These are phyloP conservation scores for Heliconius cydno DNA, from an alignment of 2,888 invertebrate species.

Conservation along the genomic window DNA sequence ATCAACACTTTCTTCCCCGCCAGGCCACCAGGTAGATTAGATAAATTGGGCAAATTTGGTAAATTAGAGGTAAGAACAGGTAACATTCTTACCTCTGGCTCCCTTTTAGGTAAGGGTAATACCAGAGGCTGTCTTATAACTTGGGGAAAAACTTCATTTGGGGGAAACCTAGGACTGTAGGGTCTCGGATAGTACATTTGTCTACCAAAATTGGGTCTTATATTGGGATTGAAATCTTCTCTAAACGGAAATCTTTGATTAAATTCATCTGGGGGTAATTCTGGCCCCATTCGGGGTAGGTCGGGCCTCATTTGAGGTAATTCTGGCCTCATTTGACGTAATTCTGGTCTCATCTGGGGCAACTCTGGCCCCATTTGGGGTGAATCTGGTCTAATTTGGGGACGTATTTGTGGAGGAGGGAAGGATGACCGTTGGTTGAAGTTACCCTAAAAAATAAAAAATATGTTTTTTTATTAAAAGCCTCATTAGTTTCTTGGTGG, in stretches of 20 bases:
- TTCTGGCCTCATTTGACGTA: slow-evolving; percentile 38
- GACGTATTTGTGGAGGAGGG: slow-evolving; percentile 58
- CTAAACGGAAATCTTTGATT: slow-evolving; percentile 54
- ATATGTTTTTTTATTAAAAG: neutral
- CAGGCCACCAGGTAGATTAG: slow-evolving; percentile 66
- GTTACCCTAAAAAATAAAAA: slow-evolving; percentile 61
- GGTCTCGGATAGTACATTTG: slow-evolving; percentile 60
- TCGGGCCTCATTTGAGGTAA: slow-evolving; percentile 36
- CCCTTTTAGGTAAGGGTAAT: slow-evolving; percentile 54
- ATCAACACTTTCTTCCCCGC: slow-evolving; percentile 86
- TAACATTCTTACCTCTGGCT: slow-evolving; percentile 74
- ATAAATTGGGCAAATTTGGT: slow-evolving; percentile 55
- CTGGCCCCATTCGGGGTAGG: slow-evolving; percentile 45
- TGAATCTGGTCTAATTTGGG: slow-evolving; percentile 39
- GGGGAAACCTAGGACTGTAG: slow-evolving; percentile 56
- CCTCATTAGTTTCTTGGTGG: no score
- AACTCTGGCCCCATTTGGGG: slow-evolving; percentile 45
- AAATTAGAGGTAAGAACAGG: slow-evolving; percentile 64
- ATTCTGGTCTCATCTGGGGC: slow-evolving; percentile 49
- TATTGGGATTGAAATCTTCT: slow-evolving; percentile 46
- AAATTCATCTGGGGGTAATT: slow-evolving; percentile 36
- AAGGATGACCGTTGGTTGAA: slow-evolving; percentile 65
- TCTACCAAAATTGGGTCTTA: slow-evolving; percentile 60
- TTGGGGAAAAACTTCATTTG: slow-evolving; percentile 66
- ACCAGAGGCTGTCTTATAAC: slow-evolving; percentile 66